Conservation (phyloP, 2,113 vertebrate species). For the Sinocyclocheilus anophthalmus region DNA sequence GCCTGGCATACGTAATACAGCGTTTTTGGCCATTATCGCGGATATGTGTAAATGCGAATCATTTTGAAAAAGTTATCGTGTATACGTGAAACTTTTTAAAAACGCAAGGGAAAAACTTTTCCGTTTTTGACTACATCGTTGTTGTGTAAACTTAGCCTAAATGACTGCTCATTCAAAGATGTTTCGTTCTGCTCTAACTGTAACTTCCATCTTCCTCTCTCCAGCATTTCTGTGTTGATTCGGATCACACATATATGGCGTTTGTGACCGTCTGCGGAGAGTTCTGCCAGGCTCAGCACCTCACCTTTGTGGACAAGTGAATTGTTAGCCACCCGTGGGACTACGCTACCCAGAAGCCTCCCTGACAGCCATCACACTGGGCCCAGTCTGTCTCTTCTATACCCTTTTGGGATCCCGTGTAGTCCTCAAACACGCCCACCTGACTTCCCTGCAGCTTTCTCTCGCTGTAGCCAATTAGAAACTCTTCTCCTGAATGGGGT, state of each 20-base stretch:
- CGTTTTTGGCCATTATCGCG: too few relatives aligned
- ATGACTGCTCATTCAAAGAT: background rate
- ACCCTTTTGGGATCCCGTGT: slow-evolving; percentile 72
- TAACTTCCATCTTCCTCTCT: slow-evolving; percentile 47
- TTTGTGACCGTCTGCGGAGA: slow-evolving; percentile 94
- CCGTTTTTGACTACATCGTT: too few relatives aligned
- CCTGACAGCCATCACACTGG: slow-evolving; percentile 72
- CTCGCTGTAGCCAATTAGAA: slow-evolving; percentile 76
- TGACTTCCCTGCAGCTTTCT: slow-evolving; percentile 70
- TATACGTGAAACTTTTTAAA: too few relatives aligned
- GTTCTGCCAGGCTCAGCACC: slow-evolving; percentile 99
- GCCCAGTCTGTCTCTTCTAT: slow-evolving; percentile 64
- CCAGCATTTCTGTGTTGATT: slow-evolving; percentile 91
- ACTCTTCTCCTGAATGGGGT: slow-evolving; percentile 86
- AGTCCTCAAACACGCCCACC: slow-evolving; percentile 69
- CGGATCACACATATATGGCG: slow-evolving; percentile 97
- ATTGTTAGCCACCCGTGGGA: slow-evolving; percentile 78
- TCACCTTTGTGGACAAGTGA: slow-evolving; percentile 95
- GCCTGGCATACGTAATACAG: too few relatives aligned
- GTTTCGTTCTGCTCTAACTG: slow-evolving; percentile 4
- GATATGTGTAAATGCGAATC: too few relatives aligned
- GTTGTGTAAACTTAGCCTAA: too few relatives aligned
- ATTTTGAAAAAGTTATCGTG: too few relatives aligned
- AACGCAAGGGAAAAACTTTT: too few relatives aligned
- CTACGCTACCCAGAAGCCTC: slow-evolving; percentile 80